These are phyloP conservation scores for Sphinx pinastri DNA, from an alignment of 2,888 invertebrate genomes.

Conservation along the genomic window DNA sequence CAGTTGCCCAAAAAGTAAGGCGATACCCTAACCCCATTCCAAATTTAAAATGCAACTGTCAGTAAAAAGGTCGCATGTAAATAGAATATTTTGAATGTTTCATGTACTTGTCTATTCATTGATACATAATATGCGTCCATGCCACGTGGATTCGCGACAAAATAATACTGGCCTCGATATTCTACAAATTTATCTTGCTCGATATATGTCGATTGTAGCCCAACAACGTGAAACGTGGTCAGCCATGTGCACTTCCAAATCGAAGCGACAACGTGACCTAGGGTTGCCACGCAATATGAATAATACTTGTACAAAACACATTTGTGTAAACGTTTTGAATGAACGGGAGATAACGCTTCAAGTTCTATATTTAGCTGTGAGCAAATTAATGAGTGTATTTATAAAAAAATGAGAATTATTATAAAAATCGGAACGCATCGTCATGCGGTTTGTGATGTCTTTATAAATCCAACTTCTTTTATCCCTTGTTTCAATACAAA, in stretches of 20 bases:
- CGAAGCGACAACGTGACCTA: slow-evolving; percentile 31
- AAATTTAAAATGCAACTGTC: neutral
- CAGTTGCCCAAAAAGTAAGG: no score
- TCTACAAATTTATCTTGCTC: slow-evolving; percentile 21
- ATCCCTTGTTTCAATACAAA: no score
- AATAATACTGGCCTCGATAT: slow-evolving; percentile 1
- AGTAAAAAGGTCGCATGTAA: neutral
- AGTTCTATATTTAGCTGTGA: neutral
- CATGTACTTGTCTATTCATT: slow-evolving; percentile 5
- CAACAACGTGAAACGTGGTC: slow-evolving; percentile 34
- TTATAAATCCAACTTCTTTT: neutral
- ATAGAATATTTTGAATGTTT: neutral
- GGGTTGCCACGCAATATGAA: slow-evolving; percentile 22
- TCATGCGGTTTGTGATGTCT: no score
- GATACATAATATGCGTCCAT: slow-evolving; percentile 1
- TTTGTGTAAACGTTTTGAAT: slow-evolving; percentile 1
- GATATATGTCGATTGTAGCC: slow-evolving; percentile 15
- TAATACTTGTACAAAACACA: neutral
- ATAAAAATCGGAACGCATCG: no score
- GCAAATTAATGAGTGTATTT: neutral
- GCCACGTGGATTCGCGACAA: slow-evolving; percentile 19
- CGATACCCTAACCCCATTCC: neutral
- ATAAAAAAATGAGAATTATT: no score
- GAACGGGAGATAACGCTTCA: neutral
- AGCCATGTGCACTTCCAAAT: slow-evolving; percentile 34